Conservation (phyloP, 2,113 vertebrate species). For the Theropithecus gelada region DNA sequence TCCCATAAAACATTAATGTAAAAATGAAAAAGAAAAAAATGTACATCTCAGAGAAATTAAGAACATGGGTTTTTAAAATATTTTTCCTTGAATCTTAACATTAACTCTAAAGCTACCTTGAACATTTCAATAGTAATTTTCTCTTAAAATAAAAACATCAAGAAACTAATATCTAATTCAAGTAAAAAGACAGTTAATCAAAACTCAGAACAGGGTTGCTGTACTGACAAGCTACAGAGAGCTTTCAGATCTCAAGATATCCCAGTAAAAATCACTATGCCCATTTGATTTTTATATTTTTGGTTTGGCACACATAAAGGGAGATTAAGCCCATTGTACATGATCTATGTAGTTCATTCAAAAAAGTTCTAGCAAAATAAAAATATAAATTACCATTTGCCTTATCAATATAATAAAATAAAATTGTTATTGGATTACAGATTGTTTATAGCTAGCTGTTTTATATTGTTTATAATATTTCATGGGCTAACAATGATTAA, state of each 20-base stretch:
- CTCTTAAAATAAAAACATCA: background rate
- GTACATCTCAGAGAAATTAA: background rate
- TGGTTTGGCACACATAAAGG: background rate
- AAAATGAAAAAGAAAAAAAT: background rate
- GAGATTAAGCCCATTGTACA: background rate
- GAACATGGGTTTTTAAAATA: background rate
- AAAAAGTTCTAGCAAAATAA: background rate
- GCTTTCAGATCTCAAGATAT: background rate
- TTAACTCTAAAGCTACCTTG: background rate
- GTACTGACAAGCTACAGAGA: background rate
- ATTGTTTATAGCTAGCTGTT: background rate
- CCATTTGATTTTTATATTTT: background rate
- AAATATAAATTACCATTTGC: background rate
- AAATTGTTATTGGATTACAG: background rate
- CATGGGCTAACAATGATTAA: background rate
- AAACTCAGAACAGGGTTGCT: background rate
- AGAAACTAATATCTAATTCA: background rate
- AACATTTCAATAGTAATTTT: conserved; percentile 23
- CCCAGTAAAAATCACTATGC: background rate
- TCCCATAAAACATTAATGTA: background rate
- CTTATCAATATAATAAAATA: background rate
- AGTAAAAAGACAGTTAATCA: background rate
- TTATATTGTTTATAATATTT: conserved; percentile 13
- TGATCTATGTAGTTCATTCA: background rate
- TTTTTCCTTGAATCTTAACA: background rate